These are phyloP conservation scores for Parochlus steinenii DNA, from an alignment of 2,888 invertebrate genomes.

Conservation along the genomic window DNA sequence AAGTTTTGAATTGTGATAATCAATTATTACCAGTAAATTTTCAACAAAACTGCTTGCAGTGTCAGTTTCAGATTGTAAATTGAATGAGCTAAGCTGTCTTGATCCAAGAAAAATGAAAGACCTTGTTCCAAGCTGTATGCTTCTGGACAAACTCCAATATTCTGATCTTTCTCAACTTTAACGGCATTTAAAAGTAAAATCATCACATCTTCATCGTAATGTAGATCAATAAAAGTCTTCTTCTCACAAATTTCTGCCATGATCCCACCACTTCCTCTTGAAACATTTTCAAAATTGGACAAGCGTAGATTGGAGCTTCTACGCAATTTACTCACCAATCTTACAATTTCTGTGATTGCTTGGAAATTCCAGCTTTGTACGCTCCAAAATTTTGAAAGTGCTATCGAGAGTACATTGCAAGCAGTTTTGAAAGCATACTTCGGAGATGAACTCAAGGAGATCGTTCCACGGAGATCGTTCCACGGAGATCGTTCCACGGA, in stretches of 20 bases:
- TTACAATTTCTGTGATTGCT: slow-evolving; percentile 28
- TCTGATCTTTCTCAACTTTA: slow-evolving; percentile 13
- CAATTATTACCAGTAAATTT: no score
- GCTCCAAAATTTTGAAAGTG: slow-evolving; percentile 3
- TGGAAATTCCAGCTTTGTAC: slow-evolving; percentile 19
- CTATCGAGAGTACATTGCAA: slow-evolving; percentile 9
- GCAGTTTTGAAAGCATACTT: slow-evolving; percentile 5
- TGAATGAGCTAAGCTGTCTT: slow-evolving; percentile 31
- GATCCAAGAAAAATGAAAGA: slow-evolving; percentile 26
- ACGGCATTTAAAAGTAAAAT: slow-evolving; percentile 21
- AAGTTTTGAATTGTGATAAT: no score
- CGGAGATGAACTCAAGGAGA: slow-evolving; percentile 15
- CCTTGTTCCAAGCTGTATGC: slow-evolving; percentile 17
- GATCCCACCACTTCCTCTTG: slow-evolving; percentile 24
- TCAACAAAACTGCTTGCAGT: no score
- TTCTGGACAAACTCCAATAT: not conserved
- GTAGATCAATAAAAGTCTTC: slow-evolving; percentile 21
- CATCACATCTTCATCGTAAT: slow-evolving; percentile 23
- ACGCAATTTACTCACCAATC: slow-evolving; percentile 30
- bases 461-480: no score
- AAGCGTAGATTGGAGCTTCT: slow-evolving; percentile 21
- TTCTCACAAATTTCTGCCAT: slow-evolving; percentile 24
- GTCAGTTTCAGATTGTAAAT: no score
- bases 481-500: no score
- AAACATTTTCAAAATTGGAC: slow-evolving; percentile 18